Conservation (phyloP, 2,888 invertebrate species). For the Ectemnius continuus region DNA sequence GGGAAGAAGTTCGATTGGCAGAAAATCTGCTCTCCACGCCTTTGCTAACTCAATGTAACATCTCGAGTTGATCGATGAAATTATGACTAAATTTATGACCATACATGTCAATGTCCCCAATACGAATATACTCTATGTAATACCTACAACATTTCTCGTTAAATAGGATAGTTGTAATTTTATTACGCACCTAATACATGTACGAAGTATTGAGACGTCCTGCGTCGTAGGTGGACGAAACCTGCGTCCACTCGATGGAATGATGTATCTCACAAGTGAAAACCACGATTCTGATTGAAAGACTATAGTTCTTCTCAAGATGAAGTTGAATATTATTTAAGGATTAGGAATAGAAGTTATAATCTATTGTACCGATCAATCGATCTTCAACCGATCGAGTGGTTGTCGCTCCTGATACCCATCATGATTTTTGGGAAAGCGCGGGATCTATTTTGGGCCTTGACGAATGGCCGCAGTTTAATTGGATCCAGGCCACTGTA, state of each 20-base stretch:
- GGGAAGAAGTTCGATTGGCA: too few relatives aligned
- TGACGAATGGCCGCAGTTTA: constrained; percentile 14
- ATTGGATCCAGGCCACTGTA: constrained; percentile 5
- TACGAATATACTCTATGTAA: too few relatives aligned
- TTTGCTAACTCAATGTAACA: too few relatives aligned
- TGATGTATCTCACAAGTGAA: background rate
- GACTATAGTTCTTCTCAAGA: background rate
- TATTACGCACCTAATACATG: too few relatives aligned
- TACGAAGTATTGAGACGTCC: constrained; percentile 55
- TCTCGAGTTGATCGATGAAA: too few relatives aligned
- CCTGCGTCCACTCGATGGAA: constrained; percentile 59
- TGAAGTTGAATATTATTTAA: constrained; percentile 4
- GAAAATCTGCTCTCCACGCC: too few relatives aligned
- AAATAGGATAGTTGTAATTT: too few relatives aligned
- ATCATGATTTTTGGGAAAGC: constrained; percentile 15
- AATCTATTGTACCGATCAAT: constrained; percentile 5
- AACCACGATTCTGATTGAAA: too few relatives aligned
- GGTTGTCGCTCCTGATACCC: background rate
- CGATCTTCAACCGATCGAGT: background rate
- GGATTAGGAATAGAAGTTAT: background rate
- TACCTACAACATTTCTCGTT: too few relatives aligned
- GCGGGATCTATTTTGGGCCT: constrained; percentile 11
- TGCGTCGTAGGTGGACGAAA: constrained; percentile 62
- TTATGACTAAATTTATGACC: too few relatives aligned
- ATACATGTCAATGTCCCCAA: too few relatives aligned